These are phyloP conservation scores for Chromobotia macracanthus DNA, from an alignment of 2,797 vertebrate species.

Conservation along the genomic window DNA sequence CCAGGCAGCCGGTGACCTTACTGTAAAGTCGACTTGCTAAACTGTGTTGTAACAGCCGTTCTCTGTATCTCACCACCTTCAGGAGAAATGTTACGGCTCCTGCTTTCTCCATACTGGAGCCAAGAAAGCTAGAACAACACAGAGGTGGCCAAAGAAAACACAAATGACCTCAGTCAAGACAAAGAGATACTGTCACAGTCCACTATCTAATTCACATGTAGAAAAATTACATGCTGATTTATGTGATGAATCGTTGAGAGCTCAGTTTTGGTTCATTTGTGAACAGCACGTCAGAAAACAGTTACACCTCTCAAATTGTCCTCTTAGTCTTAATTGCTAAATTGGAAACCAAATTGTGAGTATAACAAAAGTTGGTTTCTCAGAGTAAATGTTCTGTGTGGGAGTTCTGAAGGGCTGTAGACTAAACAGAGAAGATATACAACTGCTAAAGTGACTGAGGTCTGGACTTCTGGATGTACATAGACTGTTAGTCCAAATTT, in stretches of 20 bases:
- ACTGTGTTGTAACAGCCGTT: conserved; percentile 68
- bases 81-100: conserved; percentile 66
- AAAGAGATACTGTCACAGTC: conserved; percentile 28
- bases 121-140: conserved; percentile 64
- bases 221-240: conserved; percentile 12
- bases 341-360: conserved; percentile 7
- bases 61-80: conserved; percentile 70
- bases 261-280: conserved; percentile 23
- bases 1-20: conserved; percentile 67
- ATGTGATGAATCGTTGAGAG: not conserved
- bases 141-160: conserved; percentile 23
- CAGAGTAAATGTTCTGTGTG: not conserved
- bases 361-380: not conserved
- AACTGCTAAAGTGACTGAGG: no score
- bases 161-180: conserved; percentile 31
- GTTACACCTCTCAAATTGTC: conserved; percentile 14
- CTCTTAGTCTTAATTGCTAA: conserved; percentile 34
- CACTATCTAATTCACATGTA: conserved; percentile 10
- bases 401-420: not conserved
- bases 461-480: not conserved
- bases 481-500: no score
- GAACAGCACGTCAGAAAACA: not conserved
- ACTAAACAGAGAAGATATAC: not conserved
- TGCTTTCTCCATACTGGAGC: conserved; percentile 64
- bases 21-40: conserved; percentile 69